A percentile compares a stretch with the other conserved stretches of the same genome.
phyloP scores from a whole-genome alignment of 2,113 vertebrate species.

The Bungarus multicinctus region DNA sequence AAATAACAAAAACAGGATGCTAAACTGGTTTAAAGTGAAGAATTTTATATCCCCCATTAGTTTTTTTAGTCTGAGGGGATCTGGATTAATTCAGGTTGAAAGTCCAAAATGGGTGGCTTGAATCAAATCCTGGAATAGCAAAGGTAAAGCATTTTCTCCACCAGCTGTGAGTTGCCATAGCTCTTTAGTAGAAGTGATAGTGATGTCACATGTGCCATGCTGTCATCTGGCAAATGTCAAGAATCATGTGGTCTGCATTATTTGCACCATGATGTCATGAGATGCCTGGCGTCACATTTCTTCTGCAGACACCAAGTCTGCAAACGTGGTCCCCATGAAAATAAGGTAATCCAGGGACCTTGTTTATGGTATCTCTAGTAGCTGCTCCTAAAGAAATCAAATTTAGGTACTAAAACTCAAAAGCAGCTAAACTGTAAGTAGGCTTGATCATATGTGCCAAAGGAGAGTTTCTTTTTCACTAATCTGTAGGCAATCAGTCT shows the following conservation, averaged over 20 bases:
- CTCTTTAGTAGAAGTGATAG: not conserved
- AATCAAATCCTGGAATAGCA: not conserved
- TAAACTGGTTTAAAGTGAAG: not conserved
- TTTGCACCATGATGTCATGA: not conserved
- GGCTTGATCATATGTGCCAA: not conserved
- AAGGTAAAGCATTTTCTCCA: not conserved
- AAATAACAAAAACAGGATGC: not conserved
- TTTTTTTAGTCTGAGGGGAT: not conserved
- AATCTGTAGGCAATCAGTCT: not conserved
- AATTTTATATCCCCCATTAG: not conserved
- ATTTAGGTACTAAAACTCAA: not conserved
- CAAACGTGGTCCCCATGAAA: not conserved
- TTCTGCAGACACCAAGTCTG: not conserved
- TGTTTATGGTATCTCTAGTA: not conserved
- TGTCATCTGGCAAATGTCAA: not conserved
- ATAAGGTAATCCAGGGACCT: not conserved
- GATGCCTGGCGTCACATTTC: not conserved
- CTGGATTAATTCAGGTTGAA: not conserved
- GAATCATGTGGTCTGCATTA: not conserved
- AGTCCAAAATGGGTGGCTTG: not conserved
- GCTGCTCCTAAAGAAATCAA: not conserved
- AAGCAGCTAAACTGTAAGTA: not conserved
- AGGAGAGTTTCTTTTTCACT: not conserved
- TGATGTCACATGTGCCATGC: not conserved
- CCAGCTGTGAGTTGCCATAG: not conserved